phyloP scores from a whole-genome alignment of 2,113 vertebrate species.

The Meriones unguiculatus region DNA sequence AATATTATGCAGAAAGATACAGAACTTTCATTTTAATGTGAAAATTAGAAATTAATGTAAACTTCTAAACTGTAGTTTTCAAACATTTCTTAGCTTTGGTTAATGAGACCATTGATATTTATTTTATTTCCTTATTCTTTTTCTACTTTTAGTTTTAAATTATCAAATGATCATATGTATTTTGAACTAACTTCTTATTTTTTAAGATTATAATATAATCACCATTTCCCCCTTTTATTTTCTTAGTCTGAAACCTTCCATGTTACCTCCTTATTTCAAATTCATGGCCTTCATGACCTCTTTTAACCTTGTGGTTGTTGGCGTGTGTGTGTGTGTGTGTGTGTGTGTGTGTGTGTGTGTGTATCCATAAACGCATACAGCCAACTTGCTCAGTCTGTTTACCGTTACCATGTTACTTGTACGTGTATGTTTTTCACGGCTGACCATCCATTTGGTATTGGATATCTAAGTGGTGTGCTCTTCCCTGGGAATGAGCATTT shows the following conservation, averaged over 20 bases:
- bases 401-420: background rate
- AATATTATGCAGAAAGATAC: background rate
- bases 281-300: background rate
- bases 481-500: background rate
- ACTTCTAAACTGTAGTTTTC: constrained; percentile 5
- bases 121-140: constrained; percentile 2
- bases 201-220: background rate
- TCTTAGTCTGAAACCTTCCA: background rate
- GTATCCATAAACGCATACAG: background rate
- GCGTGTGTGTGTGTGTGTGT: background rate
- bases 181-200: background rate
- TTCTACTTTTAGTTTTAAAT: constrained; percentile 31
- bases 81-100: constrained; percentile 14
- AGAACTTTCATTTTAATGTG: background rate
- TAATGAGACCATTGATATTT: background rate
- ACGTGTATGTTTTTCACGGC: background rate
- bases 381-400: background rate
- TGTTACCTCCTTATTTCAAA: background rate
- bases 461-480: background rate
- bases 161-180: constrained; percentile 7
- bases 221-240: background rate
- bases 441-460: background rate
- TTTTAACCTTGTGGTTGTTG: background rate
- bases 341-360: background rate
- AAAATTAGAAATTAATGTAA: constrained; percentile 2